Base-by-base conservation (phyloP, 2,888 invertebrate species). In the Himalopsyche tibetana region DNA sequence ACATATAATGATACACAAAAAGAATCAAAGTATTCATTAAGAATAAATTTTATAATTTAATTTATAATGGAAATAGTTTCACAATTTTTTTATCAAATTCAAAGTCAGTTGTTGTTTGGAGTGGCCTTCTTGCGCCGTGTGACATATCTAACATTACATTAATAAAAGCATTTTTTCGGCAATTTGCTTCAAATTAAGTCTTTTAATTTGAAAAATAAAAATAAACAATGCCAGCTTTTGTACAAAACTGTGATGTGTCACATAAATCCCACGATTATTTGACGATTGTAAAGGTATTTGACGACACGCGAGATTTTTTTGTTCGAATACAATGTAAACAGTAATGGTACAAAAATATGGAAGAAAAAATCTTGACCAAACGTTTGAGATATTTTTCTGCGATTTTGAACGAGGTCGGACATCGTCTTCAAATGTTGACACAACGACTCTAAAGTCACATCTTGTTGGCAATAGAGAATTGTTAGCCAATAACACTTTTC, bases 251-350 rank as follows among this genome's bases (percentile, higher is more conserved):
- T 6, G 74, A 74, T 84, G 74, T 86, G 84, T 86, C 84, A 82
- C 19, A 84, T 51, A 42, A 74, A 19, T 86, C 86, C 82, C 86
- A 86, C 86, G 86, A 51, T 86, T 84, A 82, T 84, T 86, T 83
- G 83, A 84, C 86, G 84, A 86, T 82, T 51, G 83, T 28, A 80
- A 84, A 38, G 74, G 15, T 86, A 82, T 86, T 86, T 84, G 84
- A 86, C 56, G 55, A 84, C 86, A 84, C 69, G 86, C 86, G 80
- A 82, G 42, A 40, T 80, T 82, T 56, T 42, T 84, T 74, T 63
- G 69, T 86, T 12, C 12, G 28, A 69, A 74, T 19, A 82, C 69
- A 86, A 80, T 55, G 82, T 74, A 80, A 86, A 86, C 63, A 86
- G 19, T 86, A 82, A 86, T 84, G 83, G 82, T 84, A 79, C 40